Conservation (phyloP, 2,113 vertebrate genomes). For the Rhipidura dahli region DNA sequence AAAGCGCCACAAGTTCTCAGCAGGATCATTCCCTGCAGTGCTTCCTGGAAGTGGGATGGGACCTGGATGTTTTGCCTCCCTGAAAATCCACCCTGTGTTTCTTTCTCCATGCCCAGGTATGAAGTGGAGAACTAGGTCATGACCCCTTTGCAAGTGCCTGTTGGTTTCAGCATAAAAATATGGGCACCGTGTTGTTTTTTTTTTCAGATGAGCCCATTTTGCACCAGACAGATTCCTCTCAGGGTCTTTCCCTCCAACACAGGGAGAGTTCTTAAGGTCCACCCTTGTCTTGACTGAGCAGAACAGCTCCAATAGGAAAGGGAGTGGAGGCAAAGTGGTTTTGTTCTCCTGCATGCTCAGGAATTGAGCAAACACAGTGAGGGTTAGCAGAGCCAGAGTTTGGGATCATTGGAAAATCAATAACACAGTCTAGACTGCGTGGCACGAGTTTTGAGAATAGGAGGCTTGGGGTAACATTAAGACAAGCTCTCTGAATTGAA, state of each 20-base stretch:
- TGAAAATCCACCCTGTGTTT: background rate
- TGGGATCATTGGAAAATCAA: background rate
- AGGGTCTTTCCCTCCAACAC: background rate
- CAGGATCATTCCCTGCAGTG: background rate
- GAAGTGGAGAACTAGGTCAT: background rate
- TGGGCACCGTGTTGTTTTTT: rapidly evolving
- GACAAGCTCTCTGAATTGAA: background rate
- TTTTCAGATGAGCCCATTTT: background rate
- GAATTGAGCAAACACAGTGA: background rate
- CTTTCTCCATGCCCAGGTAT: background rate
- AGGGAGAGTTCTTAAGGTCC: background rate
- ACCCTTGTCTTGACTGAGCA: background rate
- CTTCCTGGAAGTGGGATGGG: background rate
- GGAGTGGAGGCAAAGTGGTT: background rate
- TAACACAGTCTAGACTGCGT: background rate
- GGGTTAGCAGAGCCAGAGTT: background rate
- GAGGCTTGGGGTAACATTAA: background rate
- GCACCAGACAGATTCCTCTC: background rate
- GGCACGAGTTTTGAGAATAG: background rate
- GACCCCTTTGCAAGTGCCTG: background rate
- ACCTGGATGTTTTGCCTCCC: background rate
- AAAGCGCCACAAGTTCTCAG: rapidly evolving
- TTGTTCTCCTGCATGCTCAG: background rate
- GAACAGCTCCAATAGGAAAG: background rate
- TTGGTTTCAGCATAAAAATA: background rate